Evolutionary conservation across 1,140 invertebrate species (phyloP).

Genomic region (Chelonus insularis): DNA sequence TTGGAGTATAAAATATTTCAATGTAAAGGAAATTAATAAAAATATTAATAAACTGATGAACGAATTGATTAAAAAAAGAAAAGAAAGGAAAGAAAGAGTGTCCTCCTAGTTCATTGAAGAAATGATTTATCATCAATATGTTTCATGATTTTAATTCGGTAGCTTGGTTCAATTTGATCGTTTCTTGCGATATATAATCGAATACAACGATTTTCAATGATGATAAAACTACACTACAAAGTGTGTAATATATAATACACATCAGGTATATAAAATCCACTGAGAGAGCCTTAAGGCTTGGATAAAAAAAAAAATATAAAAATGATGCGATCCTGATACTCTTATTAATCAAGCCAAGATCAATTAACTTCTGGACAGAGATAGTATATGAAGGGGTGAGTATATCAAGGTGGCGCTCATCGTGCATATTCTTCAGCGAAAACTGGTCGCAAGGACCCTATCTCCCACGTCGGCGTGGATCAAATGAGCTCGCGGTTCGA

Average conservation of each 20-base stretch:
- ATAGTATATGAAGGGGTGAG: neutral
- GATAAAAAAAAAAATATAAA: constrained; percentile 9
- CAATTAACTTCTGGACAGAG: constrained; percentile 12
- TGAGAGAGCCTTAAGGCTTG: neutral
- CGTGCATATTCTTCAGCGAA: constrained; percentile 6
- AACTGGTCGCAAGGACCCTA: constrained; percentile 9
- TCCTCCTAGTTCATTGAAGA: constrained; percentile 29
- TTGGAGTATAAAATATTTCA: too few species aligned
- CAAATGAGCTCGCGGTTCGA: constrained; percentile 45
- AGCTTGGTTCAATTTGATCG: constrained; percentile 16
- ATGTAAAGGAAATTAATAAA: too few species aligned
- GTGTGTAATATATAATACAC: neutral
- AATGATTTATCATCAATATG: constrained; percentile 1
- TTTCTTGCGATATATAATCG: neutral
- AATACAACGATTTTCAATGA: neutral
- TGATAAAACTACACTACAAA: neutral
- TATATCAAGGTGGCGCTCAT: constrained; percentile 21
- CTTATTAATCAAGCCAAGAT: constrained; percentile 21
- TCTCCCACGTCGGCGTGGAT: constrained; percentile 17
- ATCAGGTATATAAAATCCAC: neutral
- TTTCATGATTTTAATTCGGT: constrained; percentile 5
- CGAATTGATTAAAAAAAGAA: too few species aligned
- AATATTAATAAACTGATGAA: too few species aligned
- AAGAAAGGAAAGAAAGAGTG: too few species aligned
- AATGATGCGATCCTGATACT: neutral